These are phyloP conservation scores for Corticium candelabrum DNA, from an alignment of 37 sponge, comb jelly and placozoan genomes.

Conservation along the genomic window DNA sequence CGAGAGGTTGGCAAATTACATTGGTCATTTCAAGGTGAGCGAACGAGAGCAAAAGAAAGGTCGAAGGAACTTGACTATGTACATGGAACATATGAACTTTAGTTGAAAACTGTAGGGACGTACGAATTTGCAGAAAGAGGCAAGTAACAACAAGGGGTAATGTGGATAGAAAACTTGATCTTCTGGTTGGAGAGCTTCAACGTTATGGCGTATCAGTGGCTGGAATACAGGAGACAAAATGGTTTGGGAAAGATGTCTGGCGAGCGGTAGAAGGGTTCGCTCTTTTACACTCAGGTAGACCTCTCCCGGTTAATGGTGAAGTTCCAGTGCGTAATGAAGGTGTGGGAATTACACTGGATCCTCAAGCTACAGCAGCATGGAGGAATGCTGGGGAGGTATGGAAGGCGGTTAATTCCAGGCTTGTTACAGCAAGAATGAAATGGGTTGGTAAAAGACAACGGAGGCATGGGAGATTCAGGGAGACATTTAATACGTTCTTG, in stretches of 20 bases:
- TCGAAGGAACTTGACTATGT: too few species aligned
- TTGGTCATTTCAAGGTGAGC: too few species aligned
- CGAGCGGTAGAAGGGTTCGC: neutral
- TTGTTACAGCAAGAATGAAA: conserved; percentile 24
- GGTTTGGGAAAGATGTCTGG: conserved; percentile 32
- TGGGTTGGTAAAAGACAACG: neutral
- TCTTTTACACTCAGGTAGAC: conserved; percentile 20
- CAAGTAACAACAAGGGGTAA: too few species aligned
- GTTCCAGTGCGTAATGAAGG: conserved; percentile 16
- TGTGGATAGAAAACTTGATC: conserved; percentile 22
- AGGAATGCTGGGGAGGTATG: conserved; percentile 28
- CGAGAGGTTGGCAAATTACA: too few species aligned
- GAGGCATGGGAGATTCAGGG: conserved; percentile 10
- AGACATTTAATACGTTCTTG: neutral
- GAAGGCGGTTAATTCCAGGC: conserved; percentile 30
- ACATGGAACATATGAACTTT: too few species aligned
- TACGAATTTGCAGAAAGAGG: too few species aligned
- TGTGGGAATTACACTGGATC: conserved; percentile 15
- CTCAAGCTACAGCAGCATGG: conserved; percentile 22
- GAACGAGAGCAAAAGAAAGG: too few species aligned
- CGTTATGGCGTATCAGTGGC: too few species aligned
- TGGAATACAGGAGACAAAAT: too few species aligned
- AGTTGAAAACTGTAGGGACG: too few species aligned
- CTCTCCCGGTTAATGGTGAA: conserved; percentile 15
- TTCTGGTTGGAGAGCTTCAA: conserved; percentile 27